A percentile compares a stretch with the other conserved stretches of the same genome.
Conservation (phyloP, 2,113 vertebrate genomes). For the Hyperopisus bebe region DNA sequence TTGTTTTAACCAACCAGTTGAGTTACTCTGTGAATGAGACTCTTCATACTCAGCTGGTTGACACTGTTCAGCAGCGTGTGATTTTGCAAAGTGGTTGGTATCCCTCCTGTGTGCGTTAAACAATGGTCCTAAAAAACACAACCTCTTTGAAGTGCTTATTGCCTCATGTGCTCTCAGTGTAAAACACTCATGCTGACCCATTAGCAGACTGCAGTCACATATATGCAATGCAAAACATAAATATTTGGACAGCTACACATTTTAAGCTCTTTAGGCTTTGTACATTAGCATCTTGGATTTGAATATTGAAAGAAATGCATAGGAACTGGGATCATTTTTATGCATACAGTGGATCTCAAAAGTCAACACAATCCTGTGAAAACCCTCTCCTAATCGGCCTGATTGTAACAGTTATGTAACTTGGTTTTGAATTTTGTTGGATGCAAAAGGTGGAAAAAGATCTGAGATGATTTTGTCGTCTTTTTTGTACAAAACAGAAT, state of each 20-base stretch:
- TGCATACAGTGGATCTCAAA: neutral
- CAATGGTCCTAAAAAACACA: neutral
- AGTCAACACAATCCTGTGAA: neutral
- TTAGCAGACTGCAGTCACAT: neutral
- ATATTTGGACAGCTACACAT: neutral
- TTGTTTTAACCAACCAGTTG: too few species aligned
- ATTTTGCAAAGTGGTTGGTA: neutral
- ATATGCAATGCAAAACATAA: neutral
- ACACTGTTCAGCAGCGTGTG: neutral
- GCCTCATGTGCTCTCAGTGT: neutral
- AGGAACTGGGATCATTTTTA: neutral
- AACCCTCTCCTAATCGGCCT: neutral
- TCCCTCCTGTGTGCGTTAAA: neutral
- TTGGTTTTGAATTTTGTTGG: neutral
- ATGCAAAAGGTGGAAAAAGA: neutral
- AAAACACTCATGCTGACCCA: neutral
- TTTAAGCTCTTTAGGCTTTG: neutral
- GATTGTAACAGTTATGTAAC: neutral
- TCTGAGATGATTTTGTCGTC: neutral
- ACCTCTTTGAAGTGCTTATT: neutral
- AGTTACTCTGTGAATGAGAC: too few species aligned
- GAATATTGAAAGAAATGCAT: neutral
- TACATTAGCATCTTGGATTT: neutral
- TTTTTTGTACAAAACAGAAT: neutral
- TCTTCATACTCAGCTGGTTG: too few species aligned